phyloP scores from a whole-genome alignment of 2,888 invertebrate genomes.

The Bedellia somnulentella region DNA sequence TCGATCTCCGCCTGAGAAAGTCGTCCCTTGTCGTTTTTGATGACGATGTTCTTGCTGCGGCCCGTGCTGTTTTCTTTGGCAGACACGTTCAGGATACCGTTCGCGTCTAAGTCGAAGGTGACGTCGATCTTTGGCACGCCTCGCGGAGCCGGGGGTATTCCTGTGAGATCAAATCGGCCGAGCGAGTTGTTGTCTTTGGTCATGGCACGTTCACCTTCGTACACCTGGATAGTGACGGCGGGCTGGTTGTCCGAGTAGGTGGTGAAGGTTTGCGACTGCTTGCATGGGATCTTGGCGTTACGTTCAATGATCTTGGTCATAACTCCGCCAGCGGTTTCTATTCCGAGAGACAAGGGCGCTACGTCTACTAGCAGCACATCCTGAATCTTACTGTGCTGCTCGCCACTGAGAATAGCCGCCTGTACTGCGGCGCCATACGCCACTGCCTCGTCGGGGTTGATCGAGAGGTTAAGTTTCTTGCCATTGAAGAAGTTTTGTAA shows the following conservation, averaged over 20 bases:
- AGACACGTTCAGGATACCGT: conserved; percentile 81
- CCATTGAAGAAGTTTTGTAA: conserved; percentile 76
- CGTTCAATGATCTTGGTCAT: conserved; percentile 77
- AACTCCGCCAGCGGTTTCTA: conserved; percentile 79
- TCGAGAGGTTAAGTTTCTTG: conserved; percentile 71
- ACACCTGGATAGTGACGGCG: conserved; percentile 72
- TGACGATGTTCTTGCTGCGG: conserved; percentile 74
- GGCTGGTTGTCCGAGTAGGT: conserved; percentile 83
- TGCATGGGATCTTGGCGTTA: conserved; percentile 71
- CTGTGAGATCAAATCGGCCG: conserved; percentile 66
- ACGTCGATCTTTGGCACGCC: conserved; percentile 71
- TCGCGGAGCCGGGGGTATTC: conserved; percentile 70
- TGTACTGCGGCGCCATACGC: conserved; percentile 78
- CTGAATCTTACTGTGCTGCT: conserved; percentile 75
- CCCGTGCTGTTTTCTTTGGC: conserved; percentile 72
- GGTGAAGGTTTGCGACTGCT: conserved; percentile 72
- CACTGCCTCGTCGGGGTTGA: conserved; percentile 81
- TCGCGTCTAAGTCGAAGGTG: conserved; percentile 76
- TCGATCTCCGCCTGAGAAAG: conserved; percentile 82
- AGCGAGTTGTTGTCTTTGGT: conserved; percentile 75
- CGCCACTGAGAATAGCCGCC: conserved; percentile 71
- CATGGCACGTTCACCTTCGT: conserved; percentile 79
- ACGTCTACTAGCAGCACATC: conserved; percentile 65
- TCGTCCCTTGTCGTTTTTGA: conserved; percentile 81
- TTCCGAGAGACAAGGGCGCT: conserved; percentile 68